Conservation (phyloP, 1,140 invertebrate species). For the Apocrypta bakeri region DNA sequence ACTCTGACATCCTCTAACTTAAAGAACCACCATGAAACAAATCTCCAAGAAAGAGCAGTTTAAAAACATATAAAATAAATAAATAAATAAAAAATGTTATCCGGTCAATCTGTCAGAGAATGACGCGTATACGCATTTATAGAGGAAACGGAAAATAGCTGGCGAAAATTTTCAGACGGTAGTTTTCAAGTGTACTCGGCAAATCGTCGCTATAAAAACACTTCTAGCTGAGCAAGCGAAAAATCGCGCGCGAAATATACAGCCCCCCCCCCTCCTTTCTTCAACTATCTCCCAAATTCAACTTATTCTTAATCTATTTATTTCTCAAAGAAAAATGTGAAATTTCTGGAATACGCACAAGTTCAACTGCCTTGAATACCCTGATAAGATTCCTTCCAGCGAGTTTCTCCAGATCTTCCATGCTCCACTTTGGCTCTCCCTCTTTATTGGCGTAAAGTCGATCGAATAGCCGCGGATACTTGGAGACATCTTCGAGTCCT, state of each 20-base stretch:
- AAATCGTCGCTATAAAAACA: neutral
- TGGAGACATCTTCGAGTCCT: slow-evolving; percentile 82
- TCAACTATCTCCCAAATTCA: too few species aligned
- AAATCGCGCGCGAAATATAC: neutral
- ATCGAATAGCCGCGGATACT: slow-evolving; percentile 80
- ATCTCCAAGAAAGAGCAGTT: too few species aligned
- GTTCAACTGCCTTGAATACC: slow-evolving; percentile 81
- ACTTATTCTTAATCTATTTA: slow-evolving; percentile 25
- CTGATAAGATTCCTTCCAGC: slow-evolving; percentile 82
- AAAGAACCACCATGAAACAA: too few species aligned
- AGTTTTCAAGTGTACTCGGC: neutral
- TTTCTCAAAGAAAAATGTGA: too few species aligned
- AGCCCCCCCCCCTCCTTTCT: neutral
- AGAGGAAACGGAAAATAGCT: too few species aligned
- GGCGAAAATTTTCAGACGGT: neutral
- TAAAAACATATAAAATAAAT: too few species aligned
- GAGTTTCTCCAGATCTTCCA: slow-evolving; percentile 81
- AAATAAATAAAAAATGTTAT: too few species aligned
- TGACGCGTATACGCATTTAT: too few species aligned
- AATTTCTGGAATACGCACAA: slow-evolving; percentile 71
- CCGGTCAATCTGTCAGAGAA: too few species aligned
- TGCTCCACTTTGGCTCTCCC: slow-evolving; percentile 76
- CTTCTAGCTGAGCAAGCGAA: neutral
- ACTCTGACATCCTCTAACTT: too few species aligned
- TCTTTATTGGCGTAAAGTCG: slow-evolving; percentile 70